Conservation (phyloP, 2,888 invertebrate species). For the Drosophila rubida region DNA sequence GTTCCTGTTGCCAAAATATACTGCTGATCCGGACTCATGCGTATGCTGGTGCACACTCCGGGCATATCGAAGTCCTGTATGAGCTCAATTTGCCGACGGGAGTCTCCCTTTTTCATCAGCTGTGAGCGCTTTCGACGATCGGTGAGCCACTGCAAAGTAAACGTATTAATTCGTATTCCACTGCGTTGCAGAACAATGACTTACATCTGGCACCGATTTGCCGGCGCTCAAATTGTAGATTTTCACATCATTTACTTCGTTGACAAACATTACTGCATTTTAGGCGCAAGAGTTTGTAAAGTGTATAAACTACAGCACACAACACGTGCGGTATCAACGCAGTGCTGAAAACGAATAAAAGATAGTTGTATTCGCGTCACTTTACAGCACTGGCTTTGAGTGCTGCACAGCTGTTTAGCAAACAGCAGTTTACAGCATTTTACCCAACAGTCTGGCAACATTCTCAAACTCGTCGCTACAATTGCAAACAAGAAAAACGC, state of each 20-base stretch:
- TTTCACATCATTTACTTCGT: constrained; percentile 97
- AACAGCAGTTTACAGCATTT: constrained; percentile 3
- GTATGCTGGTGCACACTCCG: constrained; percentile 93
- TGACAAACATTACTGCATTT: constrained; percentile 91
- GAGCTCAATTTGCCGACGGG: constrained; percentile 95
- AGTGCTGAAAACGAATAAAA: constrained; percentile 11
- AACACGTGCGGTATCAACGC: constrained; percentile 60
- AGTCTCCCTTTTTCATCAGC: constrained; percentile 94
- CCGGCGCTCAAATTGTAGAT: constrained; percentile 99
- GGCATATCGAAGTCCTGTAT: constrained; percentile 99
- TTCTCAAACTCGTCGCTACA: constrained; percentile 43
- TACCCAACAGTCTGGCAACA: constrained; percentile 36
- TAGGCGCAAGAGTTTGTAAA: constrained; percentile 16
- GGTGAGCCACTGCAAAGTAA: constrained; percentile 91
- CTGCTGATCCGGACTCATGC: constrained; percentile 95
- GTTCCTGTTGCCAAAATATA: constrained; percentile 96
- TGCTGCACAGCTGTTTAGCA: constrained; percentile 44
- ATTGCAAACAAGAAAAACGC: constrained; percentile 64
- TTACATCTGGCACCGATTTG: constrained; percentile 98
- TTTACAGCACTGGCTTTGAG: constrained; percentile 30
- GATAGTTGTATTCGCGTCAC: not conserved
- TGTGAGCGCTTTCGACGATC: constrained; percentile 92
- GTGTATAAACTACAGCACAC: constrained; percentile 59
- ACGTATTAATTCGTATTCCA: not conserved
- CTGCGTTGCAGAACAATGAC: constrained; percentile 72